A percentile compares a stretch with the other conserved stretches of the same genome.
These are phyloP conservation scores for Pecten maximus DNA, from an alignment of 2,888 invertebrate species.

Conservation along the genomic window DNA sequence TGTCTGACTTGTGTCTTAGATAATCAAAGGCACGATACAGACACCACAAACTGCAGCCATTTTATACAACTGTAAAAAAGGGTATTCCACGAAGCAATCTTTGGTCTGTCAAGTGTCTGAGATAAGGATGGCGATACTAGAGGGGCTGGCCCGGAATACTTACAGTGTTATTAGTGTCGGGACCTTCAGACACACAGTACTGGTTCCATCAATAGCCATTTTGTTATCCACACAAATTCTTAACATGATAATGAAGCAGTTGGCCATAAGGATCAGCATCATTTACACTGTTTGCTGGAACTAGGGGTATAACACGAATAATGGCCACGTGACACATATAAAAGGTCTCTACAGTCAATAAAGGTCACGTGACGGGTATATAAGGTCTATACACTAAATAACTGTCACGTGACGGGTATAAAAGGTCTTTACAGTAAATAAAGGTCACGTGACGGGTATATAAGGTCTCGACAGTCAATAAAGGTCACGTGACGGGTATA, in stretches of 20 bases:
- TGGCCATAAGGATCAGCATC: not conserved
- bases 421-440: no score
- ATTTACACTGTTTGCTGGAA: no score
- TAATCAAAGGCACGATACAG: not conserved
- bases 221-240: not conserved
- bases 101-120: not conserved
- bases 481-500: no score
- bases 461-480: no score
- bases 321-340: no score
- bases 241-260: not conserved
- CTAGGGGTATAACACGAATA: no score
- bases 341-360: no score
- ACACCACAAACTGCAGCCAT: conserved; percentile 1
- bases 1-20: not conserved
- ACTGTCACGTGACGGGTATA: no score
- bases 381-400: no score
- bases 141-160: not conserved
- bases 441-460: no score
- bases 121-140: not conserved
- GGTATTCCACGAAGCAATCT: not conserved
- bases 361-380: no score
- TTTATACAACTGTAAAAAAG: conserved; percentile 26
- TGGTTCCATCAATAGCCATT: not conserved
- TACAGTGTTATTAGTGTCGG: not conserved
- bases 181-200: not conserved